Evolutionary conservation across 2,113 vertebrate species (phyloP), one percentile per base, ranked within the genome.

Genomic region (Pluvianellus socialis): DNA sequence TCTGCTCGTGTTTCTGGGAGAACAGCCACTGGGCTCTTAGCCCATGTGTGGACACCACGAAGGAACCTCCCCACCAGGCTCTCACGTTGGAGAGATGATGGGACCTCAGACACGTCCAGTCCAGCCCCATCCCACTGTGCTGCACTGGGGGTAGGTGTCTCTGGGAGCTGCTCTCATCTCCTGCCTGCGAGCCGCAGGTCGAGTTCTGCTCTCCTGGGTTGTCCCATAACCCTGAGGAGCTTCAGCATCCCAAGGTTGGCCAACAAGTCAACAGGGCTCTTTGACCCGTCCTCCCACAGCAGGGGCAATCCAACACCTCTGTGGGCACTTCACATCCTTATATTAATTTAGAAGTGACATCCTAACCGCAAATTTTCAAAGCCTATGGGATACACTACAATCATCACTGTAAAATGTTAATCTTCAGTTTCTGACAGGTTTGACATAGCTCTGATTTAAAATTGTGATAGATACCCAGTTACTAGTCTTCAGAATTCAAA

Each of bases 21-120:
- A 71, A 58, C 2, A 47, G 49, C 24, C 9, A 2, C 52, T 4
- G 1, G 47, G 35, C 61, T 61, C 44, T 35, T 8, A 45, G 23
- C 61, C 68, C 35, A 27, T n/a, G 0, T 0, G 0, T 0, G 17
- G 59, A 15, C 59, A 58, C 6, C 73, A 47, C 1, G 0, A 53
- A 72, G 42, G 14, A 71, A 19, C 20, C 24, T 22, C 52, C 63
- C 22, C 45, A 58, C 16, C 72, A 76, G 49, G 49, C 26, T 61
- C 49, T 47, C 45, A 13, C 47, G 8, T 0, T 23, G 71, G 74
- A 49, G 77, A 82, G 28, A 23, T 17, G 49, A 62, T 10, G 42
- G 76, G 56, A 38, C 66, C 49, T 49, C 80, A 61, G 17, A 2
- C 11, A 3, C 0, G 4, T 12, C 50, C 88, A 74, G 52, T 8